Evolutionary conservation across 2,113 vertebrate species (phyloP), one percentile per base, ranked within the genome.

Genomic region (Oxyruncus cristatus): DNA sequence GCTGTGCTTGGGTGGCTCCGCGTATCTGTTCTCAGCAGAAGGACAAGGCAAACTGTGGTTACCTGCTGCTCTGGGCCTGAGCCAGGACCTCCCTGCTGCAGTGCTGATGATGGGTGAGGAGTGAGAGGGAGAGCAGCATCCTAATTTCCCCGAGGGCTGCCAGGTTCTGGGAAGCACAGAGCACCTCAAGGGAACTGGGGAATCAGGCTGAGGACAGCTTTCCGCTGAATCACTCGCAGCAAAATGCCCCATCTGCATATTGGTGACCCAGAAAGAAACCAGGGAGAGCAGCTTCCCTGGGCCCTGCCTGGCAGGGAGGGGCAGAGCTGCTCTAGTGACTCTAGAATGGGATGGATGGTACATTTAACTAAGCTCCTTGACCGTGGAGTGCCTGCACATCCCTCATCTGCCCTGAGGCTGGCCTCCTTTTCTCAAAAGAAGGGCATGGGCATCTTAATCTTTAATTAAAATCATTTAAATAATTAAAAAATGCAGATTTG

Each of bases 121-220:
- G 46, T 0, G 0, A 50, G 66, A 18, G 56, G 58, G 75, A 85
- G 82, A 88, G 12, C 75, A 67, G 56, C 80, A 78, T 76, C 84
- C 86, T n/a, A 1, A 14, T 65, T 75, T 88, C 41, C 52, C 89
- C 0, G 1, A 46, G 67, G 62, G 37, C 66, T 70, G 58, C 49
- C 56, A 20, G 92, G 62, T 82, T 94, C 89, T 96, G 89, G 87
- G 93, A 96, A 89, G 89, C 77, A 33, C 41, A 27, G 62, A 91
- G 61, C 66, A 79, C 62, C 76, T 86, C 70, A 52, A 37, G 91
- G 77, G 84, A 91, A 53, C 59, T 19, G n/a, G 74, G 59, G 87
- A 92, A 78, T 75, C 19, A 22, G 89, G 80, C 75, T 95, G 80
- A 94, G 73, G 77, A 73, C 74, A 66, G 77, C 80, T 79, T 96